Conservation (phyloP, 1,140 invertebrate genomes). For the Phocides pigmalion region DNA sequence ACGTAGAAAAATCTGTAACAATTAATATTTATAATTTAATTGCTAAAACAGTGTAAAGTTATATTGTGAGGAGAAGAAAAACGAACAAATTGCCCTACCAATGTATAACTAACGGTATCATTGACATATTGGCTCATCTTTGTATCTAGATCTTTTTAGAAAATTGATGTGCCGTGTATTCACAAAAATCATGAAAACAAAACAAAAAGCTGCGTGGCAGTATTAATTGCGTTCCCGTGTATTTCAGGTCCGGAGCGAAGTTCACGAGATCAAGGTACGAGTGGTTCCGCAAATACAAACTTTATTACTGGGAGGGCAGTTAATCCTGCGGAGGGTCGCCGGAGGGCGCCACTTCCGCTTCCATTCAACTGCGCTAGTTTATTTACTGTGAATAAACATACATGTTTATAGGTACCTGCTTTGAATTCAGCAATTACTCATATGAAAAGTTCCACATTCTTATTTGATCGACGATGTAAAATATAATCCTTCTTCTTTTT, state of each 20-base stretch:
- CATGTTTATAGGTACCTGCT: constrained; percentile 9
- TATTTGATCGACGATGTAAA: too few relatives aligned
- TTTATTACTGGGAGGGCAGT: constrained; percentile 25
- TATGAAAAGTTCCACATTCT: not conserved
- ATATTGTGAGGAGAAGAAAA: too few relatives aligned
- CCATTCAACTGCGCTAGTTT: not conserved
- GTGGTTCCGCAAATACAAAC: constrained; percentile 26
- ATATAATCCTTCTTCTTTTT: too few relatives aligned
- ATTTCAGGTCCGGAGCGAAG: not conserved
- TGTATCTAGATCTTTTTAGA: too few relatives aligned
- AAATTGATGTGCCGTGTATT: too few relatives aligned
- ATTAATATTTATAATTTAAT: too few relatives aligned
- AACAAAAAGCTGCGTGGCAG: not conserved
- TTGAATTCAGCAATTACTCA: not conserved
- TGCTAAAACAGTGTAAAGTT: too few relatives aligned
- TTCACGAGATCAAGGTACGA: constrained; percentile 23
- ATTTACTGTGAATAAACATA: constrained; percentile 3
- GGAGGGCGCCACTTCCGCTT: constrained; percentile 11
- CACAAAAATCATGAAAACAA: not conserved
- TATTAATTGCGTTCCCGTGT: not conserved
- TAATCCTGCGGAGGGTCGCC: constrained; percentile 13
- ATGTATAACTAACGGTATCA: too few relatives aligned
- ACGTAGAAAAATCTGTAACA: too few relatives aligned
- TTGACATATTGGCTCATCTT: too few relatives aligned
- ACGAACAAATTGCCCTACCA: too few relatives aligned